These are phyloP conservation scores for Isotomurus palustris DNA, from an alignment of 2,888 invertebrate species.

Conservation along the genomic window DNA sequence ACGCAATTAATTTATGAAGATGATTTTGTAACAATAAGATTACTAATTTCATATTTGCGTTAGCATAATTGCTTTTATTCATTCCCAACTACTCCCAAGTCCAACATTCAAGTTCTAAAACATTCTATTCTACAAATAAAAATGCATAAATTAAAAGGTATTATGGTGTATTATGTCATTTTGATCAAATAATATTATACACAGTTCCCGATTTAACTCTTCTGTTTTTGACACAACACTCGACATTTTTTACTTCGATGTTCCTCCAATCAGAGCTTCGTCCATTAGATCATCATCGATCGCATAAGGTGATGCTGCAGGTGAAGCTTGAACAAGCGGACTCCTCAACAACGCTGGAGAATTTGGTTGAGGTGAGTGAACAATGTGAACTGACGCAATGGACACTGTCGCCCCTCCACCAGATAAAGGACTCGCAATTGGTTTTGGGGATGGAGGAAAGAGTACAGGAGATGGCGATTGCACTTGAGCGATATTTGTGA, in stretches of 20 bases:
- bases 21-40: no score
- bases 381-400: constrained; percentile 60
- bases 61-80: no score
- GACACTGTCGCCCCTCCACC: constrained; percentile 4
- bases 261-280: constrained; percentile 73
- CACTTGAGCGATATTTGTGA: neutral
- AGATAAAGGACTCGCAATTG: constrained; percentile 15
- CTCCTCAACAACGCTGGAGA: constrained; percentile 46
- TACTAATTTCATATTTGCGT: no score
- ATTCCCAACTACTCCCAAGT: no score
- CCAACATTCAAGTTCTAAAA: no score
- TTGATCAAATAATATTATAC: neutral
- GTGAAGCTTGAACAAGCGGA: constrained; percentile 57
- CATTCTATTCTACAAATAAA: no score
- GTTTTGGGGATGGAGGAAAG: constrained; percentile 19
- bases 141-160: no score
- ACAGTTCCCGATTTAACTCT: neutral
- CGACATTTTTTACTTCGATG: constrained; percentile 47
- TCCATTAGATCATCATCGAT: constrained; percentile 89
- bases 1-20: no score
- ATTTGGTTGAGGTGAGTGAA: constrained; percentile 66
- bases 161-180: neutral
- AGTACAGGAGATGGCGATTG: constrained; percentile 1
- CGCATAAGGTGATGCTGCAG: constrained; percentile 63
- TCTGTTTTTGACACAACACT: neutral